Base-by-base conservation (phyloP, 2,113 vertebrate genomes). In the Scomber japonicus region DNA sequence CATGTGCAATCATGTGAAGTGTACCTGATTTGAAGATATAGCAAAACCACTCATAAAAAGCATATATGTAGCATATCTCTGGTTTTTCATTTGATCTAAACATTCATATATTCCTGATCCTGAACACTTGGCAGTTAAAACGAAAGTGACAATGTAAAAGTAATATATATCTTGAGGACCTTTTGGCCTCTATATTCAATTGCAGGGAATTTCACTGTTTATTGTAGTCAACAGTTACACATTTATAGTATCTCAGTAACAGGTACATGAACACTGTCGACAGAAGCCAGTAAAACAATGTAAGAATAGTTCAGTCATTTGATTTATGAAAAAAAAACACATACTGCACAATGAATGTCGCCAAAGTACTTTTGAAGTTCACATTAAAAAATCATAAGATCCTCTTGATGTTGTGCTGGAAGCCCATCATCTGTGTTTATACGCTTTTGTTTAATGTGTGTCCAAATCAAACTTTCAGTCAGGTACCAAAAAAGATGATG, bases 321-420 rank as follows among this genome's bases (percentile, higher is more conserved):
- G 71, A 85, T 92, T 82, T 62, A 48, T 71, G 46, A 63, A 19
- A 59, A 76, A 84, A 81, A 56, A 78, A 74, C 56, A 78, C 57
- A 86, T 72, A 84, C 50, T 51, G 19, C 75, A 83, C 59, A 88
- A 66, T 82, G 64, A 87, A 86, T 87, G 75, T 87, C 59, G 70
- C 86, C 78, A 80, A 85, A 74, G 66, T 79, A 75, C 79, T 87
- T 93, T 94, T 94, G 88, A 94, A 93, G 81, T 91, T 89, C 35
- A 80, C 84, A 90, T 93, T 69, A 88, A 91, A 91, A 79, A 71
- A 76, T 67, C 77, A 84, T 77, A 64, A 85, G 49, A 31, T 78
- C 31, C 59, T 80, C 90, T 89, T 93, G 85, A 93, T 92, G 92
- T 92, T 54, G 61, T 84, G 78, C 73, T 88, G 71, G 82, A 90